Evolutionary conservation across 2,888 invertebrate species (phyloP).

Genomic region (Macrosiphum euphorbiae): DNA sequence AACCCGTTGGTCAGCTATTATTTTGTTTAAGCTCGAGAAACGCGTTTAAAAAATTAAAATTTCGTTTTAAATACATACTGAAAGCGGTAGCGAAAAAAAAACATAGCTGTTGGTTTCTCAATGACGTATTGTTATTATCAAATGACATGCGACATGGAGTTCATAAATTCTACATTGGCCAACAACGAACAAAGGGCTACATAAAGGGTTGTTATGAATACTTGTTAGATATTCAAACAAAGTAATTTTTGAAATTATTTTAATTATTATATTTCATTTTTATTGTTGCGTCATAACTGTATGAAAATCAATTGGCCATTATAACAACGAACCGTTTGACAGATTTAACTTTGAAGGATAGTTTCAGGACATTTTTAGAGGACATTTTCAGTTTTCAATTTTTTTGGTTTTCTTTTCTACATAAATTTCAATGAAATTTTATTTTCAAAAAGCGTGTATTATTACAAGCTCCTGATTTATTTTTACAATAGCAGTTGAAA

Average conservation of each 20-base stretch:
- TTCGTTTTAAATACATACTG: background rate
- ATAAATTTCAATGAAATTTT: too few species aligned
- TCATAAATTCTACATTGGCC: background rate
- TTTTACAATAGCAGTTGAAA: too few species aligned
- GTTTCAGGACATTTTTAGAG: too few species aligned
- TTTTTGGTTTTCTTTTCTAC: too few species aligned
- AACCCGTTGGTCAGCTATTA: background rate
- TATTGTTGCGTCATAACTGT: too few species aligned
- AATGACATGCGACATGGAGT: background rate
- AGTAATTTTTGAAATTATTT: background rate
- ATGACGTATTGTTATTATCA: background rate
- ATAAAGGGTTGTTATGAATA: too few species aligned
- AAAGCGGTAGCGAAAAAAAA: background rate
- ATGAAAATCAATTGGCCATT: too few species aligned
- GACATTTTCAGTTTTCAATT: too few species aligned
- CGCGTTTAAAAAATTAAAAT: background rate
- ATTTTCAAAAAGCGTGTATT: too few species aligned
- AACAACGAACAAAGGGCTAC: background rate
- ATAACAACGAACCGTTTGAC: too few species aligned
- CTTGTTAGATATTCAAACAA: background rate
- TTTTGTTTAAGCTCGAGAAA: background rate
- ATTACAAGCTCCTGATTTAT: too few species aligned
- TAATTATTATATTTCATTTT: background rate
- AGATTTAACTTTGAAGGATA: too few species aligned
- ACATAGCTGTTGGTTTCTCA: background rate